Evolutionary conservation across 2,888 invertebrate genomes (phyloP).

Genomic region (Stramonita haemastoma): DNA sequence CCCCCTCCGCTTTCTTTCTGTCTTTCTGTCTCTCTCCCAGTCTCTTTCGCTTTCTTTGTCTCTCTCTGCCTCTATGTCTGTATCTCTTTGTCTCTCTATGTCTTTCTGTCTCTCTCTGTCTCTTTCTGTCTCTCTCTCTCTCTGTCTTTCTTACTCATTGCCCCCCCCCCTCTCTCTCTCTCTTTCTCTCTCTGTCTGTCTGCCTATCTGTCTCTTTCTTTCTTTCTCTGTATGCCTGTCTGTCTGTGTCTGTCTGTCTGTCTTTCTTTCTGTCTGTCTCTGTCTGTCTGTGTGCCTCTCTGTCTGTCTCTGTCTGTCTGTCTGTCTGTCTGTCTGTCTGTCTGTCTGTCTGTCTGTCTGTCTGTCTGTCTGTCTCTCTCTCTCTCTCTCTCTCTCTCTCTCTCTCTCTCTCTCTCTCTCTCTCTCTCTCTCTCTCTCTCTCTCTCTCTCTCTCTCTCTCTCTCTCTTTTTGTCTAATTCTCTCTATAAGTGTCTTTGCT

Average conservation of each 20-base stretch:
- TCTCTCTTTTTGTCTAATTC: not conserved
- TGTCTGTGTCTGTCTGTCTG: not conserved
- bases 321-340: not conserved
- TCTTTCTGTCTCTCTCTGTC: not conserved
- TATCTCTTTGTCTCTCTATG: not conserved
- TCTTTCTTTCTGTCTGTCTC: not conserved
- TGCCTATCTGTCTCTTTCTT: not conserved
- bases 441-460: conserved; percentile 17
- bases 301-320: not conserved
- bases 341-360: not conserved
- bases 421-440: not conserved
- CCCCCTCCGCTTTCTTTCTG: not conserved
- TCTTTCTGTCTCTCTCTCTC: not conserved
- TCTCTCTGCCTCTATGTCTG: not conserved
- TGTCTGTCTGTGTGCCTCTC: too few relatives aligned
- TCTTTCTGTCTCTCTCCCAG: not conserved
- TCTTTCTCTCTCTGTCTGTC: not conserved
- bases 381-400: not conserved
- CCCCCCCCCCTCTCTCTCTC: not conserved
- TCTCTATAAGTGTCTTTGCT: not conserved
- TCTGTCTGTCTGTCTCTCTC: not conserved
- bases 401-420: not conserved
- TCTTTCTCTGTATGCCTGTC: not conserved
- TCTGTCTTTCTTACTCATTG: not conserved
- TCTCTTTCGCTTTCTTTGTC: not conserved